Base-by-base conservation (phyloP, 2,888 invertebrate genomes). In the Protula sp. region DNA sequence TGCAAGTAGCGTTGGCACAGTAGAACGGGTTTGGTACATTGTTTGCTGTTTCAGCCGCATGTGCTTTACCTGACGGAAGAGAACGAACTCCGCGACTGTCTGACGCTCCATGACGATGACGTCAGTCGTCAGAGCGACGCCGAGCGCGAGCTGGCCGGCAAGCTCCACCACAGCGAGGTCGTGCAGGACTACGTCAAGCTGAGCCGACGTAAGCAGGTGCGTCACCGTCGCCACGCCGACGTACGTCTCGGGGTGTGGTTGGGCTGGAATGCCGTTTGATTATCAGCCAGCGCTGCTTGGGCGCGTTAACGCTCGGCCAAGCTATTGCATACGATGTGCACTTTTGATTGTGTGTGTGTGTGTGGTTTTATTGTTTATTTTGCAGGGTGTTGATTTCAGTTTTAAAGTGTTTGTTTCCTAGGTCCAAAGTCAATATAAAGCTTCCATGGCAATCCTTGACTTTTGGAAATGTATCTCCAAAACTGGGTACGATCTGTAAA, bases 51-150 rank as follows among this genome's bases (percentile, higher is more conserved):
- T 9, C 69, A 85, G 83, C 86, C 87, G 26, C 88, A 89, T 77
- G 85, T 90, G 81, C 82, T 91, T 74, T 90, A 88, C 81, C 84
- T 90, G 63, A 89, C 89, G 68, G 83, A 86, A 63, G 87, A 78
- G 65, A 90, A 90, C 76, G 87, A 86, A 45, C 84, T 91, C 68
- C 88, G 89, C 71, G 91, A 91, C 83, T 91, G 90, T 82, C 86
- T 87, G 63, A 89, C 89, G 74, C 83, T 90, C 73, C 89, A 89
- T 4, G 77, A 75, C 56, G 83, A 84, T 26, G 59, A 60, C 50
- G 31, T 38, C 1, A 27, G 19, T 14, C 19, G 9, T 14, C 38
- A 38, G 38, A 19, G 19, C 19, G 38, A 38, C 38, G n/a, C n/a
- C n/a, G n/a, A n/a, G n/a, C n/a, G n/a, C n/a, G n/a, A n/a, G n/a